phyloP scores from a whole-genome alignment of 2,888 invertebrate genomes.

The Odontothrips loti region DNA sequence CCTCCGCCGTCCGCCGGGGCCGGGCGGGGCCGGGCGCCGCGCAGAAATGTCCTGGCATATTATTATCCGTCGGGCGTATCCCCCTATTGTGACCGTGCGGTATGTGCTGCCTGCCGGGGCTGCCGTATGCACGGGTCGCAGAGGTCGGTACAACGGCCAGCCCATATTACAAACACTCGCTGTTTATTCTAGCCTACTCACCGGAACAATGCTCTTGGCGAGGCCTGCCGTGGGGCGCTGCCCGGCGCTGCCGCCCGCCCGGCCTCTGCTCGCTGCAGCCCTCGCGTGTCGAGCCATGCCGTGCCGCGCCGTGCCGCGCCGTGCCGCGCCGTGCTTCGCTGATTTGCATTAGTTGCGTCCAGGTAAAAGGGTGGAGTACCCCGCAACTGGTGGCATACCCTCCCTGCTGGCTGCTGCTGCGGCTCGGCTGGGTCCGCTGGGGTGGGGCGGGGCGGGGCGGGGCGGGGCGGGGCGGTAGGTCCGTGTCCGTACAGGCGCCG shows the following conservation, averaged over 20 bases:
- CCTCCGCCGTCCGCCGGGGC: too few relatives aligned
- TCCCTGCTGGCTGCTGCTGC: too few relatives aligned
- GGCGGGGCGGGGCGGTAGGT: background rate
- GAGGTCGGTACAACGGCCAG: background rate
- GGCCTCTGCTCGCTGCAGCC: background rate
- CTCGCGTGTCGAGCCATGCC: background rate
- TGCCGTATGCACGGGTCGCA: background rate
- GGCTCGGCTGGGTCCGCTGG: too few relatives aligned
- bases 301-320: background rate
- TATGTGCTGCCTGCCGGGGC: too few relatives aligned
- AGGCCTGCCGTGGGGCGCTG: background rate
- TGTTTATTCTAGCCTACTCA: conserved; percentile 20
- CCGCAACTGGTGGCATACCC: too few relatives aligned
- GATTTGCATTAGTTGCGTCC: conserved; percentile 11
- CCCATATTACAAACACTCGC: background rate
- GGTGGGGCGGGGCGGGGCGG: too few relatives aligned
- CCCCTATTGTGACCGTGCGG: background rate
- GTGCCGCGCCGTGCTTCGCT: background rate
- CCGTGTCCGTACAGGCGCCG: too few relatives aligned
- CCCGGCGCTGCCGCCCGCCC: background rate
- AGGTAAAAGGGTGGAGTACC: background rate
- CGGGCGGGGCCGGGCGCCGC: too few relatives aligned
- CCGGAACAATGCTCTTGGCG: conserved; percentile 2
- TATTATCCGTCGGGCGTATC: background rate
- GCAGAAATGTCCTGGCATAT: too few relatives aligned